These are phyloP conservation scores for Dicrurus megarhynchus DNA, from an alignment of 2,113 vertebrate genomes.

Conservation along the genomic window DNA sequence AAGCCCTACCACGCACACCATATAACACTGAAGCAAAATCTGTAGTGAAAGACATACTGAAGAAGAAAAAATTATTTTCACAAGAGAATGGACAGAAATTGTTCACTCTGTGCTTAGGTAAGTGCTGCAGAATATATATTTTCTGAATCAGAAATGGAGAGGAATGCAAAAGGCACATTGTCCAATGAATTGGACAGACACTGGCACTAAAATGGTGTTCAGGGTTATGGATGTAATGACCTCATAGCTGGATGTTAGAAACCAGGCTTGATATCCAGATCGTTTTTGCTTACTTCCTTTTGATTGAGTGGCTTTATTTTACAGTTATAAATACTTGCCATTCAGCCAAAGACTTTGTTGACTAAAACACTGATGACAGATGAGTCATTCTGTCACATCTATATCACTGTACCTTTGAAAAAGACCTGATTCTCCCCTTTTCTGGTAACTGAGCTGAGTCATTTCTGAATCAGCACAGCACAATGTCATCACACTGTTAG, in stretches of 20 bases:
- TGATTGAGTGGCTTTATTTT: background rate
- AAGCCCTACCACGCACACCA: accelerated
- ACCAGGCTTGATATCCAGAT: background rate
- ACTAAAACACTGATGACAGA: background rate
- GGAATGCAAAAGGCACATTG: background rate
- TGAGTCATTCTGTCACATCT: slow-evolving; percentile 14
- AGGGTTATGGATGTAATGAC: background rate
- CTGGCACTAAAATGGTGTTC: background rate
- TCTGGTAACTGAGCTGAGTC: slow-evolving; percentile 8
- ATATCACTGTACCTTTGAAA: background rate
- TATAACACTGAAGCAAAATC: background rate
- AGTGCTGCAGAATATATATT: background rate
- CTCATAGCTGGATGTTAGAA: background rate
- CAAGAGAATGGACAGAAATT: background rate
- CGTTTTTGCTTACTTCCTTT: background rate
- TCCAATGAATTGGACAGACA: background rate
- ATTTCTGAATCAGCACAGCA: slow-evolving; percentile 15
- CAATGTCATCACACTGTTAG: background rate
- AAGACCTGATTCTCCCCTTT: background rate
- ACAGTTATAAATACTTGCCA: slow-evolving; percentile 13
- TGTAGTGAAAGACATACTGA: background rate
- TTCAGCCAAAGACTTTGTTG: slow-evolving; percentile 50
- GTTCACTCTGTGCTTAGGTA: background rate
- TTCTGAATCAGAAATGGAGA: background rate
- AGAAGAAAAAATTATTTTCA: background rate